Evolutionary conservation across 2,113 vertebrate genomes (phyloP), one percentile per base, ranked within the genome.

Genomic region (Anolis sagrei): DNA sequence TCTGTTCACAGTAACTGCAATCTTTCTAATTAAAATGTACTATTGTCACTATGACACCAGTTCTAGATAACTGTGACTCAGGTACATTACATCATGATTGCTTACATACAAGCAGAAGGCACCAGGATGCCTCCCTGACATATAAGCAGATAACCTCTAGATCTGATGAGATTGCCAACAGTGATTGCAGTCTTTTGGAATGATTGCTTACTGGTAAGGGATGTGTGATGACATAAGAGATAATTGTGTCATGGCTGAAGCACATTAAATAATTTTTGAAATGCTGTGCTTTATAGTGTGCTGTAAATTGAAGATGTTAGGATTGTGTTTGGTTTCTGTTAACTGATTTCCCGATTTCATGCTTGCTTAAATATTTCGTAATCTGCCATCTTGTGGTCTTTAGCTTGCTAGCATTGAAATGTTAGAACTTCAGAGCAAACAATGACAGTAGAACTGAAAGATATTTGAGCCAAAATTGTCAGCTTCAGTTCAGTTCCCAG

Each of bases 301-400:
- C 34, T 25, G 5, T 19, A 54, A n/a, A 34, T 25, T 34, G 5
- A 54, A 70, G 21, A 16, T 23, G 34, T 54, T 5, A n/a, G n/a
- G 19, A 32, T 14, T 21, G 18, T 70, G 10, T 32, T 80, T 29
- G 25, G 36, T 44, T 79, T 79, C 25, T 79, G 8, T 66, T 61
- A 36, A 8, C 34, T 64, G 78, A 64, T 61, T 78, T 36, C n/a
- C 51, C 16, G 77, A 64, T 48, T 44, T 29, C 36, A 80, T 48
- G 78, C 58, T 23, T 64, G 4, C 76, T 78, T 62, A 62, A 58
- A 6, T 80, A 27, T 82, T 82, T 82, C 58, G 11, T 27, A 72
- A 72, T 64, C 79, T 81, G 68, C 66, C 68, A 82, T 82, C 80
- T 72, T 72, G 80, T 82, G 80, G 80, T 51, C 23, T 29, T 70